Conservation (phyloP, 2,113 vertebrate species). For the Micronisus gabar region DNA sequence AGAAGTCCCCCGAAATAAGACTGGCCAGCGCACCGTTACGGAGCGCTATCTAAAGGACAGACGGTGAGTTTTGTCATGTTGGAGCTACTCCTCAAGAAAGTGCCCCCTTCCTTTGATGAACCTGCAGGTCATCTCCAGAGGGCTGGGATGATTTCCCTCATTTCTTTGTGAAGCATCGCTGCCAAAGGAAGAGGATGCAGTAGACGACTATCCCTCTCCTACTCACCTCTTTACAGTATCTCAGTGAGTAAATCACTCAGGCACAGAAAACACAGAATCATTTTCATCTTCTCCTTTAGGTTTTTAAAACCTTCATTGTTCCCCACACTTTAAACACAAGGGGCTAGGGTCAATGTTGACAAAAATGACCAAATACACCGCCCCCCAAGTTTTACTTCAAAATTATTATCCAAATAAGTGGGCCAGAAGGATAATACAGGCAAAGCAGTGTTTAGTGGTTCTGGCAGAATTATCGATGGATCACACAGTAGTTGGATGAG, state of each 20-base stretch:
- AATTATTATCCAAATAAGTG: not conserved
- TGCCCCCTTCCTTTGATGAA: not conserved
- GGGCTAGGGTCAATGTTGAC: not conserved
- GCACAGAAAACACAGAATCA: not conserved
- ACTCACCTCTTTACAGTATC: not conserved
- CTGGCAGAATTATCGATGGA: not conserved
- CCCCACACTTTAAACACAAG: not conserved
- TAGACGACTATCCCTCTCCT: not conserved
- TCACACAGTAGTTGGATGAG: not conserved
- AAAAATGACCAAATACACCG: not conserved
- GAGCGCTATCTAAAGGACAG: not conserved
- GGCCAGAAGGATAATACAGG: not conserved
- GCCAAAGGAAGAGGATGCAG: not conserved
- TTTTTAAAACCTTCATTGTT: not conserved
- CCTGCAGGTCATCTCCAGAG: not conserved
- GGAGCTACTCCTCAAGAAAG: not conserved
- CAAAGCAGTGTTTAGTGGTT: not conserved
- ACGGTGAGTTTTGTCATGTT: not conserved
- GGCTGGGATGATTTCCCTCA: not conserved
- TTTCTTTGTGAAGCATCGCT: not conserved
- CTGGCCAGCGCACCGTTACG: accelerated
- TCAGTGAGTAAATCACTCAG: not conserved
- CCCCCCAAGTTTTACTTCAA: not conserved
- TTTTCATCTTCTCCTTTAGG: not conserved
- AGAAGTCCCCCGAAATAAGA: too few relatives aligned